Base-by-base conservation (phyloP, 2,888 invertebrate genomes). In the Arge pagana region DNA sequence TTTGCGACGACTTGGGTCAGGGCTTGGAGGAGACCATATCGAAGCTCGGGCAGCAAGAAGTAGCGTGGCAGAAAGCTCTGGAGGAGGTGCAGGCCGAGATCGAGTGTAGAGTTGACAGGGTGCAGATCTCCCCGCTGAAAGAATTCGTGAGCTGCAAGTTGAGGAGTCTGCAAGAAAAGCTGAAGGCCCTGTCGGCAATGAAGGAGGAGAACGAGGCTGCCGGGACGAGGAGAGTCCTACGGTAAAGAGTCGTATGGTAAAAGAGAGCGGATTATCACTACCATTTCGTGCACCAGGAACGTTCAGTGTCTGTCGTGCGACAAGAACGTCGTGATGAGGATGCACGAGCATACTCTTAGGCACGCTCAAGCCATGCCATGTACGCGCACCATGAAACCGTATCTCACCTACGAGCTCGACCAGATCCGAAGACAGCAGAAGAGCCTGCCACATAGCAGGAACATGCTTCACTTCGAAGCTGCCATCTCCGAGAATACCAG, bases 301-400 rank as follows among this genome's bases (percentile, higher is more conserved):
- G 82, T 90, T 11, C 85, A 87, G 60, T 90, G 90, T 66, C 82
- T 90, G 64, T 88, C 89, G 0, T 90, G 90, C 65, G 88, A 90
- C 63, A 86, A 86, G 26, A 82, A 85, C 19, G 89, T 85, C 1
- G 82, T 87, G 3, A 90, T 90, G 89, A 76, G 78, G 16, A 83
- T 80, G 68, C 81, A 85, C 11, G 79, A 83, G 30, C 71, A 78
- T 18, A 66, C 79, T 0, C 68, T 77, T 36, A 82, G 83, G 0
- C 74, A 77, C 21, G 69, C 80, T 28, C 80, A 81, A 4, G 77
- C 82, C 1, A 64, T 87, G 57, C 83, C 85, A 1, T 82, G 83
- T 0, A 76, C 76, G 1, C 75, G 80, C 23, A 85, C 84, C 30
- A 82, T 88, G 76, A 86, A 83, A 55, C 89, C 90, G 0, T 84